A percentile compares a stretch with the other conserved stretches of the same genome.
Evolutionary conservation across 2,888 invertebrate species (phyloP).

Genomic region (Eupelmus urozonus): DNA sequence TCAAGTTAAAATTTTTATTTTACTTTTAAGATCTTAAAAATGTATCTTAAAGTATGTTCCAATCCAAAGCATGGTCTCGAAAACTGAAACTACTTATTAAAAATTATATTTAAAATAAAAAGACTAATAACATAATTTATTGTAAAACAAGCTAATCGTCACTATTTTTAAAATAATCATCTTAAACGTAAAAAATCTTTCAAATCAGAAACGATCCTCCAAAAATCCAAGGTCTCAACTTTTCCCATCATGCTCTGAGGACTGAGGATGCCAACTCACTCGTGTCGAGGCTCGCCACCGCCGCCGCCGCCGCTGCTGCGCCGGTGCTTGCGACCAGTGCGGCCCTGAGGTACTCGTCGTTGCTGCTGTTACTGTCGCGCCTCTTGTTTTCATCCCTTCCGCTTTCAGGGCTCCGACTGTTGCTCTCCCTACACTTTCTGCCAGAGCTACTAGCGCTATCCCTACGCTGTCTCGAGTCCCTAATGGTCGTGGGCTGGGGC

Average conservation of each 20-base stretch:
- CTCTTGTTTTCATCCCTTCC: conserved; percentile 5
- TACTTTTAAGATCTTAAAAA: no score
- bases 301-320: conserved; percentile 78
- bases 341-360: conserved; percentile 75
- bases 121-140: no score
- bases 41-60: no score
- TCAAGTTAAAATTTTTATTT: no score
- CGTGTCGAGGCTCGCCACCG: conserved; percentile 33
- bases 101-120: no score
- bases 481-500: conserved; percentile 69
- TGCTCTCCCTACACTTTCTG: not conserved
- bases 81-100: no score
- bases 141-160: not conserved
- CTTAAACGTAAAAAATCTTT: not conserved
- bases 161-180: conserved; percentile 4
- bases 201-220: not conserved
- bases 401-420: conserved; percentile 41
- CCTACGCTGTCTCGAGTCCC: not conserved
- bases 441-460: conserved; percentile 30
- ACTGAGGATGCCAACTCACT: conserved; percentile 55
- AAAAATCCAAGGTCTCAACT: not conserved
- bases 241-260: conserved; percentile 37
- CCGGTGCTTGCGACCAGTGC: conserved; percentile 61
- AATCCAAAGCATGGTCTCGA: no score
- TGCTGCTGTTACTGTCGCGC: conserved; percentile 79